Conservation (phyloP, 2,113 vertebrate species). For the Zosterops pallidus region DNA sequence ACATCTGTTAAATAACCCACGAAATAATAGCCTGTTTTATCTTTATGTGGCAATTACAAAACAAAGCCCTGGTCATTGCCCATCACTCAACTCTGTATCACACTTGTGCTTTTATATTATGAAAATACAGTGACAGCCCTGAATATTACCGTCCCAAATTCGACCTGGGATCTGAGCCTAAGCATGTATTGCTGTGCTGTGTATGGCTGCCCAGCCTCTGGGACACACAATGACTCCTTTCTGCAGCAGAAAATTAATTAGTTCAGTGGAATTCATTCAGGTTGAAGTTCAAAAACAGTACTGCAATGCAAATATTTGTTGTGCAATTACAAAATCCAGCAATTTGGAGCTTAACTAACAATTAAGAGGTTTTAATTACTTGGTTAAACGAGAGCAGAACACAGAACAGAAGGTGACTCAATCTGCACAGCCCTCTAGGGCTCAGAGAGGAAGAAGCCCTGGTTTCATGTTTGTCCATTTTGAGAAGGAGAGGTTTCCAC, state of each 20-base stretch:
- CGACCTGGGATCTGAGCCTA: background rate
- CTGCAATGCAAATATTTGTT: conserved; percentile 16
- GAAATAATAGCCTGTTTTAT: background rate
- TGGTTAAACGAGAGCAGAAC: background rate
- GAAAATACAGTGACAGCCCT: background rate
- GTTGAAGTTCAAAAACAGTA: conserved; percentile 3
- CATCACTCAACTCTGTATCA: background rate
- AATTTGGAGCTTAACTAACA: conserved; percentile 20
- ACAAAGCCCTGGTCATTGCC: background rate
- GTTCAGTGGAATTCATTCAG: conserved; percentile 9
- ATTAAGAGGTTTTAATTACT: conserved; percentile 31
- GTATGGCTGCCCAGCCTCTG: background rate
- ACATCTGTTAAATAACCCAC: conserved; percentile 6
- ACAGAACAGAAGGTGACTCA: background rate
- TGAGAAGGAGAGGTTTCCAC: conserved; percentile 28
- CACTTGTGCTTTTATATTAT: background rate
- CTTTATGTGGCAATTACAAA: background rate
- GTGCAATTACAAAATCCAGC: conserved; percentile 23
- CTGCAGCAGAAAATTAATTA: conserved; percentile 25
- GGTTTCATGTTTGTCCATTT: conserved; percentile 3
- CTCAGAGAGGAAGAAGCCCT: background rate
- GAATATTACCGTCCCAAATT: background rate
- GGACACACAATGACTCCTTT: background rate
- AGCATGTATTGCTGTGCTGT: background rate
- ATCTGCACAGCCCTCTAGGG: background rate